Percentiles rank a stretch among this genome's conserved stretches.
Evolutionary conservation across 1,140 invertebrate genomes (phyloP).

Genomic region (Drosophila lini): DNA sequence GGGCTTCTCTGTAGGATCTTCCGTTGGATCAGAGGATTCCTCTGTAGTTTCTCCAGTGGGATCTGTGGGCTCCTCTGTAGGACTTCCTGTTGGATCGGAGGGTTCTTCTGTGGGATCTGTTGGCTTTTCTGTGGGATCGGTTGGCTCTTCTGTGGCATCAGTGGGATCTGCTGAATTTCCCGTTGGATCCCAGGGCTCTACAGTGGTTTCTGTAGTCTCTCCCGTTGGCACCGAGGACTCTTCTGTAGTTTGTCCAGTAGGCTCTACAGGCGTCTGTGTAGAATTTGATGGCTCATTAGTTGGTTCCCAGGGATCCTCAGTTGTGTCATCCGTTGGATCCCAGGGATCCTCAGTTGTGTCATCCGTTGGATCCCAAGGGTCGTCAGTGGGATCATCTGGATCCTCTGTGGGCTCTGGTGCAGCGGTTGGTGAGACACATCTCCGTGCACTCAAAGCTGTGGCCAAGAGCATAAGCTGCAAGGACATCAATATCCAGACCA

Average conservation of each 20-base stretch:
- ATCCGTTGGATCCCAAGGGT: conserved; percentile 16
- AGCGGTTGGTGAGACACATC: conserved; percentile 34
- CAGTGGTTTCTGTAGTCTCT: conserved; percentile 7
- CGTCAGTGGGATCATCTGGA: conserved; percentile 28
- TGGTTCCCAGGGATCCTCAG: neutral
- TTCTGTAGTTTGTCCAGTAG: conserved; percentile 10
- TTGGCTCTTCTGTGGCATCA: neutral
- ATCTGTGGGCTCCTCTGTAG: neutral
- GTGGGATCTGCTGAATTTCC: conserved; percentile 10
- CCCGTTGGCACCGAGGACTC: conserved; percentile 8
- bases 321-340: neutral
- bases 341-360: conserved; percentile 11
- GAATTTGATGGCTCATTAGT: conserved; percentile 2
- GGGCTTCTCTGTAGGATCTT: neutral
- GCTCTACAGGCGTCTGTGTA: neutral
- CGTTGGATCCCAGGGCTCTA: neutral
- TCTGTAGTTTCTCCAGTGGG: neutral
- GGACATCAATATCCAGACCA: conserved; percentile 51
- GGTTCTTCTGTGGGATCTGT: conserved; percentile 28
- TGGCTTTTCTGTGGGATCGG: neutral
- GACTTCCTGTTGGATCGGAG: neutral
- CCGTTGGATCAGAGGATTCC: neutral
- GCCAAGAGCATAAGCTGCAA: conserved; percentile 57
- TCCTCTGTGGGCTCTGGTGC: conserved; percentile 22
- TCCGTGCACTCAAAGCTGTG: conserved; percentile 41